A percentile compares a stretch with the other conserved stretches of the same genome.
Conservation (phyloP, 2,888 invertebrate species). For the Hoplodrina ambigua region DNA sequence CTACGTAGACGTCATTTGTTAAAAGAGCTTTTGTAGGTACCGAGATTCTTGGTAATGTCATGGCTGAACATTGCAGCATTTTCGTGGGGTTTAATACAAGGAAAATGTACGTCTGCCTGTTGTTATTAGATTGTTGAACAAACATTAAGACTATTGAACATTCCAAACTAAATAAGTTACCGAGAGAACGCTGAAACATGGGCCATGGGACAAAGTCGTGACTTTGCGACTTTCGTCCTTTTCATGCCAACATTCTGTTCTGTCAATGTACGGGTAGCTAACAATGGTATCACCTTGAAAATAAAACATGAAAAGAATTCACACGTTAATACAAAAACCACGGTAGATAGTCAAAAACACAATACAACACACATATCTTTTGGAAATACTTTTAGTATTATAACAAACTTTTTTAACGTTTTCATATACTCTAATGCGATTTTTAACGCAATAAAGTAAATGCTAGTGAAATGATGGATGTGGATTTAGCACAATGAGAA, state of each 20-base stretch:
- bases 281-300: background rate
- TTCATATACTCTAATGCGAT: background rate
- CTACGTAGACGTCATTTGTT: constrained; percentile 18
- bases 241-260: constrained; percentile 14
- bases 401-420: too few relatives aligned
- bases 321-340: background rate
- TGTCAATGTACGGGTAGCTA: background rate
- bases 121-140: constrained; percentile 13
- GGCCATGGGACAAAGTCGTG: constrained; percentile 19
- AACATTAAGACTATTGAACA: constrained; percentile 25
- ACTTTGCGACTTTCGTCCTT: constrained; percentile 33
- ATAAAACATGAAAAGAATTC: background rate
- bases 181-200: background rate
- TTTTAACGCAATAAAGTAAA: background rate
- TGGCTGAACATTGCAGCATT: constrained; percentile 2
- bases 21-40: constrained; percentile 19
- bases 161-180: constrained; percentile 28
- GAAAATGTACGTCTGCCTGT: background rate
- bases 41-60: constrained; percentile 17
- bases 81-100: constrained; percentile 5
- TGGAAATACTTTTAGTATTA: background rate
- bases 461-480: constrained; percentile 2
- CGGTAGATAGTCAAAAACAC: constrained; percentile 2
- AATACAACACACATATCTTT: too few relatives aligned
- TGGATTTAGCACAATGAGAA: constrained; percentile 20